phyloP scores from a whole-genome alignment of 2,797 vertebrate genomes.

The Tokudaia muenninki region DNA sequence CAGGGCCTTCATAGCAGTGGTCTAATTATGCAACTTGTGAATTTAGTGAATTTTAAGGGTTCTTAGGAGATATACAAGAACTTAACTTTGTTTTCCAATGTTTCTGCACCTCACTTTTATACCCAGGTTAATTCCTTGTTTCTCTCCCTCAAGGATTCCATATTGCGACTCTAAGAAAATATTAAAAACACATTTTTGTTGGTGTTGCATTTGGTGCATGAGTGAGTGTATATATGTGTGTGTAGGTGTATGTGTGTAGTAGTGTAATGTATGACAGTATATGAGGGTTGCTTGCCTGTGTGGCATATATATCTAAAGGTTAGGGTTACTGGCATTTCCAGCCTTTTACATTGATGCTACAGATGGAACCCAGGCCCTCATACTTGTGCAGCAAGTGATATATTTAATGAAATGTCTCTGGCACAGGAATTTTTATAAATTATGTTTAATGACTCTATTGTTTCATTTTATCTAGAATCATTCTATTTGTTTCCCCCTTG shows the following conservation, averaged over 20 bases:
- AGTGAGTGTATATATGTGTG: background rate
- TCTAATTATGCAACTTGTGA: background rate
- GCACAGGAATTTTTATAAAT: background rate
- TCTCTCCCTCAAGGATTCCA: background rate
- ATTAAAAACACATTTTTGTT: no score
- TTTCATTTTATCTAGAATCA: background rate
- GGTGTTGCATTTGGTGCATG: background rate
- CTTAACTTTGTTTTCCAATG: background rate
- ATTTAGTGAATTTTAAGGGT: background rate
- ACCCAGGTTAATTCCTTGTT: background rate
- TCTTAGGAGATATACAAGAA: background rate
- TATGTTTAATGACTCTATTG: background rate
- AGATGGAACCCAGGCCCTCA: background rate
- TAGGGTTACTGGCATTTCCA: background rate
- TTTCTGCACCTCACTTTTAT: background rate
- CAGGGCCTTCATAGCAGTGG: no score
- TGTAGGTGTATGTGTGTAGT: background rate
- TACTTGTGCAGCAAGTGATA: background rate
- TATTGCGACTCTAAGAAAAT: background rate
- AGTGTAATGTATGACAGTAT: background rate
- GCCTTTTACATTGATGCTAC: background rate
- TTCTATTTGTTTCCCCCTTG: background rate
- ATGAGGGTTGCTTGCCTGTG: background rate
- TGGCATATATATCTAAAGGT: background rate
- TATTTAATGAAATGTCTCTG: no score